Evolutionary conservation across 2,888 invertebrate species (phyloP), one percentile per base, ranked within the genome.

Genomic region (Drosophila barbarae): DNA sequence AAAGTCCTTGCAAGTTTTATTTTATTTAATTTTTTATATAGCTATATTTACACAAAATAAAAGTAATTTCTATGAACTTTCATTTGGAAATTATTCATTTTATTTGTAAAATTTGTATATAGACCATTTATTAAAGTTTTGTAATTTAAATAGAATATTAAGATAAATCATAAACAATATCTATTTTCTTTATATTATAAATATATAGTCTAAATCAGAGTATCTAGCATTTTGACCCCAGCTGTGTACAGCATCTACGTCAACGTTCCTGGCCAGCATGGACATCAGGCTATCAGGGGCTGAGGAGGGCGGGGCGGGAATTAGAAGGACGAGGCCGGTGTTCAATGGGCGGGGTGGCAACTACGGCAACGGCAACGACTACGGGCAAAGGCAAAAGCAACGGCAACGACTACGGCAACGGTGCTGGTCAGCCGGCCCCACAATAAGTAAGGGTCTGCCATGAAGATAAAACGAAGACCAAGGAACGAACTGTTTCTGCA

Each of bases 401-500:
- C 36, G 42, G 49, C 41, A 58, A 65, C 32, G 15, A 42, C 51
- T 53, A 58, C 50, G 52, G 66, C 66, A 65, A 57, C 68, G 50
- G 51, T 63, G 57, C 73, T 76, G 76, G 77, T 82, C 85, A 81
- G 84, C 72, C 59, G 46, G 59, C 32, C 83, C 72, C 77, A 85
- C 79, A 84, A 86, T 81, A 81, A 80, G 81, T 81, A 85, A 81
- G 81, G 85, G 85, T 85, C 85, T 84, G 73, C 74, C 74, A 85
- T 82, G 82, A 81, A 81, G 85, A 81, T 83, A 83, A 85, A 81
- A 83, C 80, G 80, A 81, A 81, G 80, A 85, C 85, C 84, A 85
- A 82, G 81, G 85, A 82, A 84, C 85, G 85, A 78, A 82, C 74
- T 81, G 84, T 85, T 83, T 84, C 80, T 87, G 85, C 83, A 84